phyloP scores from a whole-genome alignment of 2,113 vertebrate genomes.

The Pyxicephalus adspersus region DNA sequence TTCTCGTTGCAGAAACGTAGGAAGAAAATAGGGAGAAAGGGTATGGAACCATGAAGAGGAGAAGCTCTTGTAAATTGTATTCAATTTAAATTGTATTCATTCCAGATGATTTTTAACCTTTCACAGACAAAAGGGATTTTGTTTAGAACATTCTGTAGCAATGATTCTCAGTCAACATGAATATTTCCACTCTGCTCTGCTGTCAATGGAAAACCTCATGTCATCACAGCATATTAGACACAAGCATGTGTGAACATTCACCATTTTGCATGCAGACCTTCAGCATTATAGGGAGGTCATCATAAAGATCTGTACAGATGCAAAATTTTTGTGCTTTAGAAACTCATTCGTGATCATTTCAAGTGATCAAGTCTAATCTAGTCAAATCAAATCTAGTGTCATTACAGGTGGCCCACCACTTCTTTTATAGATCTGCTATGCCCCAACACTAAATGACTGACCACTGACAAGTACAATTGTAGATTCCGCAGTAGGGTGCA shows the following conservation, averaged over 20 bases:
- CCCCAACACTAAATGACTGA: too few relatives aligned
- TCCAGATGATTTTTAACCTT: constrained; percentile 47
- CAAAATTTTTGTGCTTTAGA: too few relatives aligned
- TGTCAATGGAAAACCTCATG: neutral
- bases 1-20: neutral
- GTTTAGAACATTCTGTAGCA: constrained; percentile 1
- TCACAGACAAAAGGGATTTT: constrained; percentile 17
- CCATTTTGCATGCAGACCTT: too few relatives aligned
- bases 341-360: too few relatives aligned
- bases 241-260: neutral
- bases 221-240: neutral
- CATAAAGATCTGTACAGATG: too few relatives aligned
- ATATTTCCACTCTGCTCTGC: neutral
- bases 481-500: too few relatives aligned
- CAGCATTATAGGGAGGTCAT: too few relatives aligned
- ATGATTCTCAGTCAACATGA: constrained; percentile 1
- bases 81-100: constrained; percentile 40
- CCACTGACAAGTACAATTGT: too few relatives aligned
- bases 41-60: constrained; percentile 33
- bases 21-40: constrained; percentile 25
- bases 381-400: too few relatives aligned
- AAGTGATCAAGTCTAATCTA: too few relatives aligned
- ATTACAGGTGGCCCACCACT: too few relatives aligned
- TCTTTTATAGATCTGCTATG: too few relatives aligned
- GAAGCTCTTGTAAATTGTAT: constrained; percentile 32